These are phyloP conservation scores for Pemphigus obesinymphae DNA, from an alignment of 1,140 invertebrate genomes.

Conservation along the genomic window DNA sequence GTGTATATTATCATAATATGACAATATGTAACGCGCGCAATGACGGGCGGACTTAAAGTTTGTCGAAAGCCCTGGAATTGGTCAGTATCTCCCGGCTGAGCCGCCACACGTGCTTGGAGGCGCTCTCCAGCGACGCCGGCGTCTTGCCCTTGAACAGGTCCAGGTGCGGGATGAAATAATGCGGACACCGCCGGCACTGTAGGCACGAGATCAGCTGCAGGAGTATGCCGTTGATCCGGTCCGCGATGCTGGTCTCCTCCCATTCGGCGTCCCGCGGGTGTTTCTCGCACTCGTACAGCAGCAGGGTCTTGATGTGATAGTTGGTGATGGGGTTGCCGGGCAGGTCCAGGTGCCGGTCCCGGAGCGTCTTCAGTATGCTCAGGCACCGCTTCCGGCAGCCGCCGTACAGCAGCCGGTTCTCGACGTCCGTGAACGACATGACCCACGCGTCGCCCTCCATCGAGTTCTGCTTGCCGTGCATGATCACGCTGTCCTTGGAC, in stretches of 20 bases:
- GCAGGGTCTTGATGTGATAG: constrained; percentile 91
- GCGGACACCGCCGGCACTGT: constrained; percentile 91
- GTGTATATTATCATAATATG: not conserved
- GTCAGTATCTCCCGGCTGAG: constrained; percentile 89
- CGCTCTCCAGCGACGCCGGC: constrained; percentile 85
- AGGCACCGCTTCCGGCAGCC: constrained; percentile 83
- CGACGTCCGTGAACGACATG: constrained; percentile 88
- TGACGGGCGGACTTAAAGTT: constrained; percentile 61
- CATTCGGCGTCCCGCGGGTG: constrained; percentile 92
- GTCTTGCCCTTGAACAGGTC: constrained; percentile 94
- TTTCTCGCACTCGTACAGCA: constrained; percentile 97
- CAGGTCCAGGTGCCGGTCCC: constrained; percentile 89
- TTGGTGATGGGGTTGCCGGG: constrained; percentile 88
- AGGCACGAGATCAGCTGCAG: constrained; percentile 95
- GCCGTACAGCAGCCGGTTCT: constrained; percentile 83
- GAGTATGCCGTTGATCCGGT: constrained; percentile 94
- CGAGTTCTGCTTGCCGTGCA: constrained; percentile 87
- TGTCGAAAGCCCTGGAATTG: constrained; percentile 87
- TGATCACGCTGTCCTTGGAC: constrained; percentile 81
- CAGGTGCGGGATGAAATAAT: constrained; percentile 88
- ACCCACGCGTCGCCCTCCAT: constrained; percentile 99
- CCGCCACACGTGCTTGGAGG: constrained; percentile 95
- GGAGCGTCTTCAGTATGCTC: constrained; percentile 88
- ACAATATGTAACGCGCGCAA: not conserved
- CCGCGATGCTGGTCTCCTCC: constrained; percentile 89